Percentiles rank a stretch among this genome's conserved stretches.
Conservation (phyloP, 2,113 vertebrate species). For the Tonatia bakeri region DNA sequence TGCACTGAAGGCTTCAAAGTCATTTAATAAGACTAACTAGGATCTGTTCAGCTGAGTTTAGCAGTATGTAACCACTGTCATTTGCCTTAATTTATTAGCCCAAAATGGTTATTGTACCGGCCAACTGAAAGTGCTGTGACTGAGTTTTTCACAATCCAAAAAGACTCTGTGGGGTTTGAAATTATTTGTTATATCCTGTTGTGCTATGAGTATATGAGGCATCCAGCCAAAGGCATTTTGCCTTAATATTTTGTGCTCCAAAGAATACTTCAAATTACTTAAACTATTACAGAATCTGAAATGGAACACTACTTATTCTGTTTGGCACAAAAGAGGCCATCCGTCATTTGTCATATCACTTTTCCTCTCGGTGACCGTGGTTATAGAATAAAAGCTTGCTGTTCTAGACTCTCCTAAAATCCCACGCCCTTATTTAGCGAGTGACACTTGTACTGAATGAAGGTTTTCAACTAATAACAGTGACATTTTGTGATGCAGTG, state of each 20-base stretch:
- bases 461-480: not conserved
- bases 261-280: slow-evolving; percentile 31
- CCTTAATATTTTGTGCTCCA: slow-evolving; percentile 32
- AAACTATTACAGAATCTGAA: slow-evolving; percentile 18
- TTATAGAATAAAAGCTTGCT: not conserved
- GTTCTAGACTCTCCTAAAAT: not conserved
- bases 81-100: slow-evolving; percentile 39
- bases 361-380: not conserved
- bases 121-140: slow-evolving; percentile 25
- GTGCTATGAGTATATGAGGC: slow-evolving; percentile 1
- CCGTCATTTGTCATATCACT: not conserved
- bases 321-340: not conserved
- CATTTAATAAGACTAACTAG: slow-evolving; percentile 34
- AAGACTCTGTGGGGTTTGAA: not conserved
- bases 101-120: not conserved
- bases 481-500: not conserved
- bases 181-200: slow-evolving; percentile 57
- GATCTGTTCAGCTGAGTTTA: slow-evolving; percentile 19
- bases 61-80: slow-evolving; percentile 1
- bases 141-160: slow-evolving; percentile 20
- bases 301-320: not conserved
- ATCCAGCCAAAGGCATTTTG: slow-evolving; percentile 1
- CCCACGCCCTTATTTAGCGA: not conserved
- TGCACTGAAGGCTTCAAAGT: not conserved
- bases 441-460: not conserved